These are phyloP conservation scores for Xanthia icteritia DNA, from an alignment of 2,888 invertebrate species.

Conservation along the genomic window DNA sequence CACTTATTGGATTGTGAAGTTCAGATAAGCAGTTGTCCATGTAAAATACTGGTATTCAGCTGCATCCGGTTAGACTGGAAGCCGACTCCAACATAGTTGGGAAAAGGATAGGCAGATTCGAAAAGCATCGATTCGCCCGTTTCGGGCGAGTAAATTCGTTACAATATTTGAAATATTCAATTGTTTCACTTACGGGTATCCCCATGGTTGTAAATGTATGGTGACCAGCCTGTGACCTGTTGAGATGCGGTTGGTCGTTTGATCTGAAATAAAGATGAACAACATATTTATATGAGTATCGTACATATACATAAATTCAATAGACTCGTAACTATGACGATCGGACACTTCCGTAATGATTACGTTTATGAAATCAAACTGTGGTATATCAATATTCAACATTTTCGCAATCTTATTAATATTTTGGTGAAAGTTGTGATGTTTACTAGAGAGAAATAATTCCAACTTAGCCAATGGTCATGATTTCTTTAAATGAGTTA, in stretches of 20 bases:
- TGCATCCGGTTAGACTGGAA: too few relatives aligned
- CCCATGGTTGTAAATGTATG: slow-evolving; percentile 73
- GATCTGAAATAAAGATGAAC: slow-evolving; percentile 70
- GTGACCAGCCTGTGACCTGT: slow-evolving; percentile 69
- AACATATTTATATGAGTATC: slow-evolving; percentile 80
- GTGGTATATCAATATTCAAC: slow-evolving; percentile 52
- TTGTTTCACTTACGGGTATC: slow-evolving; percentile 72
- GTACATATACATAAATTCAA: slow-evolving; percentile 73
- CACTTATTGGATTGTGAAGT: too few relatives aligned
- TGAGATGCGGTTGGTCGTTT: slow-evolving; percentile 72
- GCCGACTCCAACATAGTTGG: too few relatives aligned
- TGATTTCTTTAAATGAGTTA: background rate
- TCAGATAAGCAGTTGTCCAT: too few relatives aligned
- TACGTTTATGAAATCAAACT: slow-evolving; percentile 50
- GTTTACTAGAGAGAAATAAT: slow-evolving; percentile 31
- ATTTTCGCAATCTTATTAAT: slow-evolving; percentile 50
- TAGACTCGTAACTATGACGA: slow-evolving; percentile 69
- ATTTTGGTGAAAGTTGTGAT: slow-evolving; percentile 55
- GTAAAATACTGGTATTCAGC: too few relatives aligned
- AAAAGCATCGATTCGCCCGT: too few relatives aligned
- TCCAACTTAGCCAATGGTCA: slow-evolving; percentile 1
- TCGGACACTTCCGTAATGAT: slow-evolving; percentile 47
- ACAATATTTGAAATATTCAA: background rate
- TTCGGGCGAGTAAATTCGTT: too few relatives aligned
- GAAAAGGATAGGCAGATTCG: too few relatives aligned